These are phyloP conservation scores for Pseudomugil tenellus DNA, from an alignment of 2,797 vertebrate species.

Conservation along the genomic window DNA sequence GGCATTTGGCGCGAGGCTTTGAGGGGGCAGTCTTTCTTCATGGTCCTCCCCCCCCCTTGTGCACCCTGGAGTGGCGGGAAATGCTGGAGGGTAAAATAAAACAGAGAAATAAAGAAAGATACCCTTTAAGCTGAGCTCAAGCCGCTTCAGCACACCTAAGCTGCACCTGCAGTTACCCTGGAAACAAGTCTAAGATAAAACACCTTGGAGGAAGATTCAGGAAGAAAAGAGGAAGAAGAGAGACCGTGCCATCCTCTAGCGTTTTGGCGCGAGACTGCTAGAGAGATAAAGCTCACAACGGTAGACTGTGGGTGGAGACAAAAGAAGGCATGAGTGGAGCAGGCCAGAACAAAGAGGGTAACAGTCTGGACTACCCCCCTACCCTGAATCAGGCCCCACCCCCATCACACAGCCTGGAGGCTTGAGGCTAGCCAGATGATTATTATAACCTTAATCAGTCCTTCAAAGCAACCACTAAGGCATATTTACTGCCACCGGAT, in stretches of 20 bases:
- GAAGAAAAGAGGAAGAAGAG: slow-evolving; percentile 31
- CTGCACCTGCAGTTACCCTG: slow-evolving; percentile 47
- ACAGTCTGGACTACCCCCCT: slow-evolving; percentile 62
- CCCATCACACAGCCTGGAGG: slow-evolving; percentile 60
- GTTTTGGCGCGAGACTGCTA: slow-evolving; percentile 66
- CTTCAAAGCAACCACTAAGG: slow-evolving; percentile 67
- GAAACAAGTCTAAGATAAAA: slow-evolving; percentile 32
- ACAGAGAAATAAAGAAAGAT: slow-evolving; percentile 6
- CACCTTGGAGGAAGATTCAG: not conserved
- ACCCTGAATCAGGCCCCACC: slow-evolving; percentile 51
- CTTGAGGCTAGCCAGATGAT: slow-evolving; percentile 66
- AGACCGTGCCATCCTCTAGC: slow-evolving; percentile 20
- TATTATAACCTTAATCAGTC: slow-evolving; percentile 77
- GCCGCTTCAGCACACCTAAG: slow-evolving; percentile 25
- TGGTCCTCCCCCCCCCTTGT: slow-evolving; percentile 40
- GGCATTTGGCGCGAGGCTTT: slow-evolving; percentile 74
- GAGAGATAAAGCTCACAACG: slow-evolving; percentile 70
- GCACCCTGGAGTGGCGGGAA: slow-evolving; percentile 76
- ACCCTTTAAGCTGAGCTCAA: slow-evolving; percentile 4
- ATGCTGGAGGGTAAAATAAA: slow-evolving; percentile 35
- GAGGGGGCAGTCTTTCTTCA: slow-evolving; percentile 69
- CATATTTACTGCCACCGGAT: slow-evolving; percentile 53
- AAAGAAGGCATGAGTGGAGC: slow-evolving; percentile 73
- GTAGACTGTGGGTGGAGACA: slow-evolving; percentile 74
- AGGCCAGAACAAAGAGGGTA: slow-evolving; percentile 77